phyloP scores from a whole-genome alignment of 2,888 invertebrate genomes.

The Emesis furor region DNA sequence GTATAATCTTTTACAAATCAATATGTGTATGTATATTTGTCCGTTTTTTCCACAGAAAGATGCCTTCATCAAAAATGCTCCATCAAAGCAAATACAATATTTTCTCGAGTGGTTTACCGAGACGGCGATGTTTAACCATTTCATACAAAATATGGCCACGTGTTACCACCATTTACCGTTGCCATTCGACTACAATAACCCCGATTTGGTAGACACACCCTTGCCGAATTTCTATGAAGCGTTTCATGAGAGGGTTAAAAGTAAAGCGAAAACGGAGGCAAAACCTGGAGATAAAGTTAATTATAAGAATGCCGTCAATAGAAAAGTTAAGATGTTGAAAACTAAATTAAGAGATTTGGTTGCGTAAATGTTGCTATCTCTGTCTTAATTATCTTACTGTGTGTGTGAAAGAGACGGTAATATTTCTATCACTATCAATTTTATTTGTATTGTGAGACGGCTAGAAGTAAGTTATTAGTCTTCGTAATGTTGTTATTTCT shows the following conservation, averaged over 20 bases:
- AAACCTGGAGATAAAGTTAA: slow-evolving; percentile 82
- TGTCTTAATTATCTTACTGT: background rate
- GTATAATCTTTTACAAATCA: too few relatives aligned
- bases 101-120: slow-evolving; percentile 97
- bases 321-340: slow-evolving; percentile 85
- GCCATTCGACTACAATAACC: slow-evolving; percentile 55
- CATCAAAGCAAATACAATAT: slow-evolving; percentile 93
- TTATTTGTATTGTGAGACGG: background rate
- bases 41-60: slow-evolving; percentile 94
- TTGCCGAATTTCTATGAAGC: slow-evolving; percentile 87
- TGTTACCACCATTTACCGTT: slow-evolving; percentile 73
- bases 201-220: slow-evolving; percentile 84
- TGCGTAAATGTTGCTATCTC: slow-evolving; percentile 74
- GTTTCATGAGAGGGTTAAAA: slow-evolving; percentile 83
- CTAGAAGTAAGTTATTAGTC: background rate
- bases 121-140: slow-evolving; percentile 96
- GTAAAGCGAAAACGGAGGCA: slow-evolving; percentile 75
- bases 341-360: slow-evolving; percentile 87
- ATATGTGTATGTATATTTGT: too few relatives aligned
- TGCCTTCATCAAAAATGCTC: slow-evolving; percentile 93
- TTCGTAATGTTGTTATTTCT: background rate
- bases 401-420: slow-evolving; percentile 2
- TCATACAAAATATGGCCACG: slow-evolving; percentile 91
- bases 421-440: background rate
- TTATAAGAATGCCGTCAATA: slow-evolving; percentile 87